Percentiles rank a stretch among this genome's conserved stretches.
Conservation (phyloP, 2,888 invertebrate genomes). For the Eustalomyia histrio region DNA sequence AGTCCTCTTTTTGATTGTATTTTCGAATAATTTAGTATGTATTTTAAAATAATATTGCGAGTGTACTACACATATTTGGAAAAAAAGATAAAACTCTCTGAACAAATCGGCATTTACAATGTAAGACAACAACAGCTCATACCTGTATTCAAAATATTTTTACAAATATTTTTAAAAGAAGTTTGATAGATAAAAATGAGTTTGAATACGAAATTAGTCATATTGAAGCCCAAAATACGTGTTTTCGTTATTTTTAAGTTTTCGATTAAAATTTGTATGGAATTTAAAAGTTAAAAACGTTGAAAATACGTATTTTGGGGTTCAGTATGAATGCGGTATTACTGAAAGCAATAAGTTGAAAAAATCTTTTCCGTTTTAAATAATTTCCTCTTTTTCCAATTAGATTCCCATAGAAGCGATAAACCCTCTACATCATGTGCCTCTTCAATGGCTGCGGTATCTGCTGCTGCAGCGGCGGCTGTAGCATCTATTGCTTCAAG, state of each 20-base stretch:
- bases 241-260: too few species aligned
- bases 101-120: slow-evolving; percentile 20
- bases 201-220: not conserved
- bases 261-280: too few species aligned
- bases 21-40: too few species aligned
- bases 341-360: too few species aligned
- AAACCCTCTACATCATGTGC: slow-evolving; percentile 68
- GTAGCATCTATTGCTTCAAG: slow-evolving; percentile 70
- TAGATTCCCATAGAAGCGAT: slow-evolving; percentile 70
- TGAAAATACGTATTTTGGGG: too few species aligned
- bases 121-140: slow-evolving; percentile 2
- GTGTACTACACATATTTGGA: slow-evolving; percentile 10
- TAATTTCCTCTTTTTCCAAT: not conserved
- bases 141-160: slow-evolving; percentile 33
- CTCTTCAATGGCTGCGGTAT: slow-evolving; percentile 68
- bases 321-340: too few species aligned
- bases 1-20: too few species aligned
- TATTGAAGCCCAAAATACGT: too few species aligned
- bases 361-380: not conserved
- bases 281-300: too few species aligned
- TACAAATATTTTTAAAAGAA: not conserved
- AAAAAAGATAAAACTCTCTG: slow-evolving; percentile 28
- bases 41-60: too few species aligned
- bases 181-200: not conserved
- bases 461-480: slow-evolving; percentile 69